Percentiles rank a stretch among this genome's conserved stretches.
phyloP scores from a whole-genome alignment of 1,140 invertebrate species.

The Eriosoma lanigerum region DNA sequence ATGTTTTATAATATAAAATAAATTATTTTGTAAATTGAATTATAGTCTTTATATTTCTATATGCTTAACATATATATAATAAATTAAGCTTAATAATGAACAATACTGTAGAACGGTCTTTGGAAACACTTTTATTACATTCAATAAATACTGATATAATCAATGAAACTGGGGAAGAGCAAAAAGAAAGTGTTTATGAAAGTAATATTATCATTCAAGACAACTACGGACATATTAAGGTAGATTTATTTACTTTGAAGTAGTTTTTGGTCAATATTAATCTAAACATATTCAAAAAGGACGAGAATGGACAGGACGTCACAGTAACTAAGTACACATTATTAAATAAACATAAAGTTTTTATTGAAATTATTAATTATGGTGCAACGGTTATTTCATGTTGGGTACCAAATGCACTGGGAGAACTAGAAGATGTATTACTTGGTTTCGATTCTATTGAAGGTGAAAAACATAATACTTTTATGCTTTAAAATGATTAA shows the following conservation, averaged over 20 bases:
- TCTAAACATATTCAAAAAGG: neutral
- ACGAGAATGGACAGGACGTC: neutral
- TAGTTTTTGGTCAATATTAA: neutral
- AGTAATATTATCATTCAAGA: constrained; percentile 1
- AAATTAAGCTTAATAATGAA: neutral
- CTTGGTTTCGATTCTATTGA: constrained; percentile 76
- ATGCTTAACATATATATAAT: neutral
- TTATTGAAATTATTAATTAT: constrained; percentile 69
- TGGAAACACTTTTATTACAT: neutral
- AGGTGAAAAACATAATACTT: too few relatives aligned
- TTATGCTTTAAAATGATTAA: too few relatives aligned
- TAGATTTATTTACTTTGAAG: neutral
- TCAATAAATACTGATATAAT: neutral
- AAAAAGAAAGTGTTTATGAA: neutral
- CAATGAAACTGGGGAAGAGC: too few relatives aligned
- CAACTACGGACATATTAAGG: constrained; percentile 15
- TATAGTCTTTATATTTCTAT: constrained; percentile 12
- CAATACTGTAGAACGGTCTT: neutral
- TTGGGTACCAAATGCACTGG: constrained; percentile 70
- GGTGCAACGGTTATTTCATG: constrained; percentile 78
- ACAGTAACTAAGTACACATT: constrained; percentile 24
- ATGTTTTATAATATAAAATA: neutral
- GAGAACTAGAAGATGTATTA: constrained; percentile 69
- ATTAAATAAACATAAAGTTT: constrained; percentile 19
- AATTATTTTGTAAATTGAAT: neutral